Conservation (phyloP, 2,797 vertebrate genomes). For the Dendrocincla fuliginosa region DNA sequence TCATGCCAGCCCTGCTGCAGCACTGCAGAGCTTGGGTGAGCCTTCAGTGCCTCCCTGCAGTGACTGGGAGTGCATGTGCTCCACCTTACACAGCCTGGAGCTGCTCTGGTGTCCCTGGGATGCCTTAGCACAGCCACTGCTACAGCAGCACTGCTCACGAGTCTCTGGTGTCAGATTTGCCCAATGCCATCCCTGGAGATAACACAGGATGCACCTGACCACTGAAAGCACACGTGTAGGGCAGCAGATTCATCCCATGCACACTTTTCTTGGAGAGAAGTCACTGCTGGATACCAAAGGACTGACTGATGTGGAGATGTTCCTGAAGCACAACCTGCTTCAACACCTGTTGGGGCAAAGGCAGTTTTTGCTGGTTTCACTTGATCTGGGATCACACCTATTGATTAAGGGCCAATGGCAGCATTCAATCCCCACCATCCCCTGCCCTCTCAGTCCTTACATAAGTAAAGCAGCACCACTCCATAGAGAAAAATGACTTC, state of each 20-base stretch:
- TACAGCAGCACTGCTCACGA: background rate
- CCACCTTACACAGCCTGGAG: background rate
- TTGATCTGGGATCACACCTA: background rate
- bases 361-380: background rate
- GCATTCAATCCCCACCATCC: background rate
- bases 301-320: background rate
- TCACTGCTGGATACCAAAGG: background rate
- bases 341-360: background rate
- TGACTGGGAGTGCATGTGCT: background rate
- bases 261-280: background rate
- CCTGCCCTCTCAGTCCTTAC: background rate
- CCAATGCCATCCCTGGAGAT: background rate
- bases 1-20: background rate
- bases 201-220: background rate
- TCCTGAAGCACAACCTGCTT: background rate
- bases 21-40: background rate
- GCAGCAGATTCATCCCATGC: background rate
- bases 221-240: background rate
- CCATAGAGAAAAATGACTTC: background rate
- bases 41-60: background rate
- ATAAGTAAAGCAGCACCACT: background rate
- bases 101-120: background rate
- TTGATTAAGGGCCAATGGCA: background rate
- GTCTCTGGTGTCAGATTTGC: background rate
- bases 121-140: background rate